A percentile compares a stretch with the other conserved stretches of the same genome.
These are phyloP conservation scores for Eulacestoma nigropectus DNA, from an alignment of 2,113 vertebrate genomes.

Conservation along the genomic window DNA sequence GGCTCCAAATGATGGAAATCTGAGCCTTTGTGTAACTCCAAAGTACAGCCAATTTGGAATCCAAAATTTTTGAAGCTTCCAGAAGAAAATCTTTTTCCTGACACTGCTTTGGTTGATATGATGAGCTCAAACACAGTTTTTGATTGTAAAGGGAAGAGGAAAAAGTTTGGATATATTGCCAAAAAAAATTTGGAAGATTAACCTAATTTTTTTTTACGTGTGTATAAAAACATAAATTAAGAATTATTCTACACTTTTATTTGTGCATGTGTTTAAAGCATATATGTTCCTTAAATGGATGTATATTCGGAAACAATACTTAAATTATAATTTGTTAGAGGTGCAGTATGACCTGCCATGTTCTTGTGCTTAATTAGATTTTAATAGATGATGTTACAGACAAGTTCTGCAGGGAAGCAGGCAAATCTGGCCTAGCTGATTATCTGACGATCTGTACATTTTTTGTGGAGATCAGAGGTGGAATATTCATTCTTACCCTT, in stretches of 20 bases:
- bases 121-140: background rate
- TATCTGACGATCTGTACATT: background rate
- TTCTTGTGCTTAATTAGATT: background rate
- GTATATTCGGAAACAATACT: background rate
- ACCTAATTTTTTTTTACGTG: fast-evolving
- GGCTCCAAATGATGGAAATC: background rate
- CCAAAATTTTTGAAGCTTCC: background rate
- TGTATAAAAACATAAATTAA: background rate
- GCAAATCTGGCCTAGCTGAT: background rate
- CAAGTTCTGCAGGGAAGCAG: background rate
- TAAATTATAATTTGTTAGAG: background rate
- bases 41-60: background rate
- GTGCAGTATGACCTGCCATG: background rate
- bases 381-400: background rate
- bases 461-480: background rate
- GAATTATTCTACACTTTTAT: background rate
- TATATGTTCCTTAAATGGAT: background rate
- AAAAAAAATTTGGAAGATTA: background rate
- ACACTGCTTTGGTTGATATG: background rate
- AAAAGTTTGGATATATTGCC: background rate
- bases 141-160: background rate
- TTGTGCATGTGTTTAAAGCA: background rate
- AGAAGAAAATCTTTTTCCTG: background rate
- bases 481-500: background rate
- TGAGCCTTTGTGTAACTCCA: background rate